Base-by-base conservation (phyloP, 2,888 invertebrate genomes). In the Pomacea canaliculata region DNA sequence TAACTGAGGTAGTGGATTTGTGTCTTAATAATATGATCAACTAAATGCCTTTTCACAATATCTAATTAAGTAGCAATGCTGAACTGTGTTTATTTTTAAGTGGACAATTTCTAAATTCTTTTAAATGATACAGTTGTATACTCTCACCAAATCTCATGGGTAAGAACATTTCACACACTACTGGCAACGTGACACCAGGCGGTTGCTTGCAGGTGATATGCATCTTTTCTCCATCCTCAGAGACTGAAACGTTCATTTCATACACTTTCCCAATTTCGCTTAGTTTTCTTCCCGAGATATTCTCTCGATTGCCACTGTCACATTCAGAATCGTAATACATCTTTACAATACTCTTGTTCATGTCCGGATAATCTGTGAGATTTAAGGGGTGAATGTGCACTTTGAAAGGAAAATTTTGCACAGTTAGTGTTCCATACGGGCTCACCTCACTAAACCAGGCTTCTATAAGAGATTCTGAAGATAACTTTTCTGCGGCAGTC, bases 101-200 rank as follows among this genome's bases (percentile, higher is more conserved):
- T 37, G 1, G 37, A 5, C 37, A 37, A 37, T 37, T 37, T 37
- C 37, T 37, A 37, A 37, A 5, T 37, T 37, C 5, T 37, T 37
- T 37, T 37, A 37, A 37, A 37, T 37, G 37, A 37, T 37, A 37
- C 37, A 37, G 5, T 37, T 37, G 4, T 56, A 13, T 13, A 7
- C 7, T 16, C 68, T 68, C 27, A 73, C 69, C 73, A 74, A 74
- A 74, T 49, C 68, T 74, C n/a, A 74, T 37, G 8, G 74, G 74
- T 19, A 74, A 68, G 48, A 59, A 59, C 19, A 74, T 23, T 13
- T 68, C 62, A 27, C 69, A 74, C 62, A 69, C 62, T 18, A 74
- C 59, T 27, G 74, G 74, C 9, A 74, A 68, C 51, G 69, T 23
- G 37, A 74, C 69, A n/a, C 74, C 74, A 46, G 60, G 59, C 9